phyloP scores from a whole-genome alignment of 2,888 invertebrate species.

The Antheraea yamamai region DNA sequence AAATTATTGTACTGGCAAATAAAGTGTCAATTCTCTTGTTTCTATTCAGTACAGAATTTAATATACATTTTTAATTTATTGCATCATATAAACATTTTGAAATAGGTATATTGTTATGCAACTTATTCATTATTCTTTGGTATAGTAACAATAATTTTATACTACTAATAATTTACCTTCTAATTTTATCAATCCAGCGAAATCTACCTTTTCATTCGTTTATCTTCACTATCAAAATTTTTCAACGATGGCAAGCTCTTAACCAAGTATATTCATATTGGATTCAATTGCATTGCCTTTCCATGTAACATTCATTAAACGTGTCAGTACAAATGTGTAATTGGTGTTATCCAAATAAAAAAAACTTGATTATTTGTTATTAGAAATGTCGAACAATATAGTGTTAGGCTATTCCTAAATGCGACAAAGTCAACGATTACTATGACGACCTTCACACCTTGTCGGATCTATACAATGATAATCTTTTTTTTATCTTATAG shows the following conservation, averaged over 20 bases:
- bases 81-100: too few species aligned
- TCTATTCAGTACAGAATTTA: too few species aligned
- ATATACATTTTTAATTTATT: too few species aligned
- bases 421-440: too few species aligned
- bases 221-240: constrained; percentile 86
- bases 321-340: too few species aligned
- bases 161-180: constrained; percentile 78
- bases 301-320: too few species aligned
- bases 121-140: neutral
- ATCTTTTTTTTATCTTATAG: too few species aligned
- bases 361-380: constrained; percentile 83
- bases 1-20: neutral
- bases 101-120: too few species aligned
- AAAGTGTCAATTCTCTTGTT: too few species aligned
- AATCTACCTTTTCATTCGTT: constrained; percentile 84
- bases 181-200: constrained; percentile 86
- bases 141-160: neutral
- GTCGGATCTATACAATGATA: too few species aligned
- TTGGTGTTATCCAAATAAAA: constrained; percentile 77
- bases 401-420: constrained; percentile 65
- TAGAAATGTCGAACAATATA: constrained; percentile 84
- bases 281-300: too few species aligned
- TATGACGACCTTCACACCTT: too few species aligned
- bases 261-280: constrained; percentile 82
- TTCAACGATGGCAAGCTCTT: constrained; percentile 83